Conservation (phyloP, 2,797 vertebrate genomes). For the Pantherophis alleghaniensis region DNA sequence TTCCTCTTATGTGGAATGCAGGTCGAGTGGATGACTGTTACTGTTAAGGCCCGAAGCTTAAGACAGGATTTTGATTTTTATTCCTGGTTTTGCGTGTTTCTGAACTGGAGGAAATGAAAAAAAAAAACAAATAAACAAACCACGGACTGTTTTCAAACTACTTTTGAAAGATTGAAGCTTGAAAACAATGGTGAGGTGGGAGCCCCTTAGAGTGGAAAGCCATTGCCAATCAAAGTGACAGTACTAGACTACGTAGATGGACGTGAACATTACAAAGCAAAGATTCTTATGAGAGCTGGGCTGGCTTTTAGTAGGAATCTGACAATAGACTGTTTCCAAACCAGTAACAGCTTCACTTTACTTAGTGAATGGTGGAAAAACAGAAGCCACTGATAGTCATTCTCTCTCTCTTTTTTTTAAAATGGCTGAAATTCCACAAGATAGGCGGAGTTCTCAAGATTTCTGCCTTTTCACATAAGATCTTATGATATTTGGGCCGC, state of each 20-base stretch:
- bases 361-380: neutral
- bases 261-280: neutral
- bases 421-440: neutral
- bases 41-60: neutral
- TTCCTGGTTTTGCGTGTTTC: neutral
- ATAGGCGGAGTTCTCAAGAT: neutral
- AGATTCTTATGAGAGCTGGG: rapidly evolving
- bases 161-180: neutral
- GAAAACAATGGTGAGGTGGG: neutral
- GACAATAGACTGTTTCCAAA: rapidly evolving
- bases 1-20: neutral
- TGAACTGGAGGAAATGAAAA: neutral
- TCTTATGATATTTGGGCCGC: neutral
- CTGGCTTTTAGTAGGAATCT: neutral
- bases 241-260: neutral
- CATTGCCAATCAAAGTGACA: neutral
- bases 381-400: neutral
- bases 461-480: neutral
- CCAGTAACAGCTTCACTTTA: neutral
- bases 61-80: neutral
- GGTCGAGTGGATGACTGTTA: neutral
- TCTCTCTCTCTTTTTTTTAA: neutral
- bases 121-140: too few relatives aligned
- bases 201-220: neutral
- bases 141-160: neutral